Evolutionary conservation across 2,797 vertebrate species (phyloP), one percentile per base, ranked within the genome.

Genomic region (Anabacerthia variegaticeps): DNA sequence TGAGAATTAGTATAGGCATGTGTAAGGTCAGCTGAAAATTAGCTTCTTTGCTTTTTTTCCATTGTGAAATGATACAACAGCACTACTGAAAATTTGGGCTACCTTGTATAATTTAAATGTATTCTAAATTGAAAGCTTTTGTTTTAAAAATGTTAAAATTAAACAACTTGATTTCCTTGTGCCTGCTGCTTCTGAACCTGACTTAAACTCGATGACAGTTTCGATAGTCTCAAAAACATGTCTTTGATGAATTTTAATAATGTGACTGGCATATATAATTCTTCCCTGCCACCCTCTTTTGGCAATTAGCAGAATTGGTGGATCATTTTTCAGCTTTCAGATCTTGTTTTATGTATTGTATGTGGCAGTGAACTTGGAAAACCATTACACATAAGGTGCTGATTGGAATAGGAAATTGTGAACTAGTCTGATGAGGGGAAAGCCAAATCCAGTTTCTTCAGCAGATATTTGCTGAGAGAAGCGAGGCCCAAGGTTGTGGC

Each of bases 401-500:
- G 43, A 43, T 30, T 1, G 1, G 30, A 61, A 30, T 21, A 78
- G 44, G 62, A 88, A 72, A 44, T 14, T 34, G 14, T 32, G 41
- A 61, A 11, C 18, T 55, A 24, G 4, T 21, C 26, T 65, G 22
- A 30, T 48, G 30, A 65, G 28, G n/a, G 21, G 26, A 75, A 65
- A 84, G 28, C 7, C 27, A 51, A 78, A 78, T 20, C 4, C 37
- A 23, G 18, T 12, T 73, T 56, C 55, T 85, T 73, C 71, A 66
- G 37, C 17, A 43, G 58, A 15, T 19, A 43, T 9, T 26, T 58
- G 14, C 71, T 51, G 48, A 39, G 27, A 87, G 26, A 28, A 59
- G 30, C 0, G 0, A 78, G 48, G 10, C 15, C 24, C 41, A 28
- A 30, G 8, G 10, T 3, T 34, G 9, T 34, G 37, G 3, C 20